Conservation (phyloP, 2,797 vertebrate genomes). For the Sciaenops ocellatus region DNA sequence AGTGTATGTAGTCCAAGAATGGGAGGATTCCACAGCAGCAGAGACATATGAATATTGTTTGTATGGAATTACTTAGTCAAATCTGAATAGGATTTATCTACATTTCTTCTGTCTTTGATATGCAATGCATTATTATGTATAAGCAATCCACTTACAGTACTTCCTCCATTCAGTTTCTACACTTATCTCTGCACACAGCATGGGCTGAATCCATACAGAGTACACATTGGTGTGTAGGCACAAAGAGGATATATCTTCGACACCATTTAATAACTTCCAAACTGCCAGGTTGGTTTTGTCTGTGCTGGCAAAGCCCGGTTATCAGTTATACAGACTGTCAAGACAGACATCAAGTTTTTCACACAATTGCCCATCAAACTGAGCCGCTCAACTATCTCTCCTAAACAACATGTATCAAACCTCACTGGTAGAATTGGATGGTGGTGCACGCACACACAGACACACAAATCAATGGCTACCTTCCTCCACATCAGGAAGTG, state of each 20-base stretch:
- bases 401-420: constrained; percentile 73
- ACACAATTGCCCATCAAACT: constrained; percentile 64
- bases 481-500: constrained; percentile 76
- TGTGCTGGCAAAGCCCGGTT: constrained; percentile 54
- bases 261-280: constrained; percentile 61
- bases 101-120: constrained; percentile 16
- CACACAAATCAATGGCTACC: constrained; percentile 65
- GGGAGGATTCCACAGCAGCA: constrained; percentile 18
- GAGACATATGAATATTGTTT: constrained; percentile 1
- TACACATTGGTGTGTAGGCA: constrained; percentile 36
- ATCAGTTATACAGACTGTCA: constrained; percentile 70
- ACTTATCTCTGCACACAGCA: constrained; percentile 46
- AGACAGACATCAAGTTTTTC: constrained; percentile 59
- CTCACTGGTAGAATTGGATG: constrained; percentile 65
- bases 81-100: constrained; percentile 24
- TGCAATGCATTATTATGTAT: constrained; percentile 8
- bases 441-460: constrained; percentile 67
- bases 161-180: constrained; percentile 27
- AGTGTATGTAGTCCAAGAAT: constrained; percentile 21
- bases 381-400: constrained; percentile 54
- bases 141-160: constrained; percentile 1
- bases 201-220: constrained; percentile 26
- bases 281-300: constrained; percentile 63
- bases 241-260: constrained; percentile 43
- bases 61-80: constrained; percentile 5